phyloP scores from a whole-genome alignment of 1,140 invertebrate species.

The Halyomorpha halys region DNA sequence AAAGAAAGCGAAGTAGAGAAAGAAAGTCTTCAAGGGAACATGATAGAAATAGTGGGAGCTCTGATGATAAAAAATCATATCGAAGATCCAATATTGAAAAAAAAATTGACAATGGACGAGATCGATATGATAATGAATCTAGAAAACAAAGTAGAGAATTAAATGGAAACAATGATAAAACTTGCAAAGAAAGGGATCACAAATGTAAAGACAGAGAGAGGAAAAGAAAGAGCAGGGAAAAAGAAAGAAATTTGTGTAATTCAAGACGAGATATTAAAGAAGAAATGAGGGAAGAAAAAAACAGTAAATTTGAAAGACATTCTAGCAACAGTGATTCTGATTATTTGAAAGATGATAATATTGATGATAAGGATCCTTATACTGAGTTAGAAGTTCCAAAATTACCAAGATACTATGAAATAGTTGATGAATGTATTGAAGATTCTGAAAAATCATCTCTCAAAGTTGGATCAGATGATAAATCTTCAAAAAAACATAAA shows the following conservation, averaged over 20 bases:
- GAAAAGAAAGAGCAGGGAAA: background rate
- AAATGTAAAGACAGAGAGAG: background rate
- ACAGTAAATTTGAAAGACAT: background rate
- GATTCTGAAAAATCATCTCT: background rate
- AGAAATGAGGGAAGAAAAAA: background rate
- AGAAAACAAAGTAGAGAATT: background rate
- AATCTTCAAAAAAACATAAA: constrained; percentile 5
- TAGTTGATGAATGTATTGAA: background rate
- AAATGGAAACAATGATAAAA: background rate
- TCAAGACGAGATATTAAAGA: background rate
- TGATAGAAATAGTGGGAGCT: background rate
- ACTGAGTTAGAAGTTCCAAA: background rate
- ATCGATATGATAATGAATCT: background rate
- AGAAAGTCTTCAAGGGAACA: constrained; percentile 11
- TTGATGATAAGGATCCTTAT: background rate
- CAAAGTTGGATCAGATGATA: constrained; percentile 2
- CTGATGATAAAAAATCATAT: background rate
- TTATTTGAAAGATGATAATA: background rate
- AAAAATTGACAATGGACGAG: constrained; percentile 2
- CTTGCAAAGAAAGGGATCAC: background rate
- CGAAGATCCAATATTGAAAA: background rate
- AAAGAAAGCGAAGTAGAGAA: constrained; percentile 21
- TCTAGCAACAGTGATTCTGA: background rate
- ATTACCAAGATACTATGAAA: constrained; percentile 3
- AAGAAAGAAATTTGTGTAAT: background rate